Evolutionary conservation across 1,140 invertebrate species (phyloP).

Genomic region (Dryas iulia): DNA sequence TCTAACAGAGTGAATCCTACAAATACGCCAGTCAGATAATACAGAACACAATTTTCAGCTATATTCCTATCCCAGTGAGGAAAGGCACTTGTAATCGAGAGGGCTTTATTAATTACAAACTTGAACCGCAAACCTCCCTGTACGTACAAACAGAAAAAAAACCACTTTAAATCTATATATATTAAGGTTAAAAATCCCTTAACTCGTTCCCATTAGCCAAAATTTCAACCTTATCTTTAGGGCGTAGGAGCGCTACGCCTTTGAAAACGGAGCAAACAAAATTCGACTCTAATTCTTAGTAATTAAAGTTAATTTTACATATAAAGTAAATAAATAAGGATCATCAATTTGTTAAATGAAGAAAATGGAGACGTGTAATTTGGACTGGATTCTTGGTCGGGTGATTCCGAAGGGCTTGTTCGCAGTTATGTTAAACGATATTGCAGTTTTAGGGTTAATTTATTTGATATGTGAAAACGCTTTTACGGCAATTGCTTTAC

Average conservation of each 20-base stretch:
- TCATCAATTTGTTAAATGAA: slow-evolving; percentile 80
- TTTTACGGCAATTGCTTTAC: slow-evolving; percentile 4
- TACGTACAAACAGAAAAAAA: slow-evolving; percentile 48
- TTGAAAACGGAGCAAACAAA: slow-evolving; percentile 13
- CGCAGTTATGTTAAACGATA: slow-evolving; percentile 59
- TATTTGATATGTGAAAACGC: slow-evolving; percentile 23
- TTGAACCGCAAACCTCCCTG: slow-evolving; percentile 63
- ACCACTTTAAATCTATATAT: slow-evolving; percentile 48
- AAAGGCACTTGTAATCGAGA: slow-evolving; percentile 79
- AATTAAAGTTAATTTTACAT: not conserved
- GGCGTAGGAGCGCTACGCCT: slow-evolving; percentile 54
- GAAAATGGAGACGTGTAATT: slow-evolving; percentile 76
- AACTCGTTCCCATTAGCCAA: slow-evolving; percentile 42
- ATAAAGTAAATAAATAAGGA: slow-evolving; percentile 39
- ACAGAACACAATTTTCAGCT: slow-evolving; percentile 28
- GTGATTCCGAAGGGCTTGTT: slow-evolving; percentile 52
- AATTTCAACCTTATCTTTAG: slow-evolving; percentile 72
- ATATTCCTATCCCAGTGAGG: slow-evolving; percentile 53
- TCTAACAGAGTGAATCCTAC: slow-evolving; percentile 8
- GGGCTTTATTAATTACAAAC: slow-evolving; percentile 79
- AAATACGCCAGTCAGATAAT: slow-evolving; percentile 23
- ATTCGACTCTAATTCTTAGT: not conserved
- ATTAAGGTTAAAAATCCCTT: slow-evolving; percentile 64
- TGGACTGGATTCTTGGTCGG: slow-evolving; percentile 58
- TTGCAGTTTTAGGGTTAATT: slow-evolving; percentile 43